Percentiles rank a stretch among this genome's conserved stretches.
Evolutionary conservation across 2,888 invertebrate genomes (phyloP).

Genomic region (Trisateles emortualis): DNA sequence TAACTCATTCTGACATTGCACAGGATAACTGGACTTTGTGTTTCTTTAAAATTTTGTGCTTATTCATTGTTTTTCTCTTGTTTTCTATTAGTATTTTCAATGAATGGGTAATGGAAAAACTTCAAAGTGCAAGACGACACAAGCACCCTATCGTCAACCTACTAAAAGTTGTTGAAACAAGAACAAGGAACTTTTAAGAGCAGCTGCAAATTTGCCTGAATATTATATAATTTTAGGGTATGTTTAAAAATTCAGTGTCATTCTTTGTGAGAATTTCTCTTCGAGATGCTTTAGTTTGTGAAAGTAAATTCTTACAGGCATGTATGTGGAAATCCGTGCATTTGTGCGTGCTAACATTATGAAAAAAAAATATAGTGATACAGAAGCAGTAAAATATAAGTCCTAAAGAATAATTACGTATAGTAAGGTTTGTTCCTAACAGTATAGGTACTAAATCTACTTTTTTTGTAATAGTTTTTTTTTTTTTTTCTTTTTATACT

Average conservation of each 20-base stretch:
- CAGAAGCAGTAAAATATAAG: too few relatives aligned
- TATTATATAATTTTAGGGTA: slow-evolving; percentile 5
- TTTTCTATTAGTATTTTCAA: not conserved
- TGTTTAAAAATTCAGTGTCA: slow-evolving; percentile 11
- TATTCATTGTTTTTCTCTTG: too few relatives aligned
- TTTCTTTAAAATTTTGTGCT: too few relatives aligned
- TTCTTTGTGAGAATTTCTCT: not conserved
- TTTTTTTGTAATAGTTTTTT: too few relatives aligned
- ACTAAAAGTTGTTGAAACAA: slow-evolving; percentile 8
- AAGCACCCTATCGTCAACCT: not conserved
- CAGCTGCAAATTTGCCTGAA: not conserved
- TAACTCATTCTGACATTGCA: too few relatives aligned
- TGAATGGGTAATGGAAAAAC: not conserved
- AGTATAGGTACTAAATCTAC: too few relatives aligned
- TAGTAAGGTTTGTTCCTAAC: too few relatives aligned
- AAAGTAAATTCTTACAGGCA: not conserved
- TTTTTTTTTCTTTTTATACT: too few relatives aligned
- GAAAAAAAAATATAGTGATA: too few relatives aligned
- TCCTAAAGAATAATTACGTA: too few relatives aligned
- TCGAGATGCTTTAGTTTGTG: not conserved
- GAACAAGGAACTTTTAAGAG: slow-evolving; percentile 3
- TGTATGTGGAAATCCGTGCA: not conserved
- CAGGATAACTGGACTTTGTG: too few relatives aligned
- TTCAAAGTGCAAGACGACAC: not conserved
- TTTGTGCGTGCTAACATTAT: not conserved